Conservation (phyloP, 2,888 invertebrate species). For the Diarsia rubi region DNA sequence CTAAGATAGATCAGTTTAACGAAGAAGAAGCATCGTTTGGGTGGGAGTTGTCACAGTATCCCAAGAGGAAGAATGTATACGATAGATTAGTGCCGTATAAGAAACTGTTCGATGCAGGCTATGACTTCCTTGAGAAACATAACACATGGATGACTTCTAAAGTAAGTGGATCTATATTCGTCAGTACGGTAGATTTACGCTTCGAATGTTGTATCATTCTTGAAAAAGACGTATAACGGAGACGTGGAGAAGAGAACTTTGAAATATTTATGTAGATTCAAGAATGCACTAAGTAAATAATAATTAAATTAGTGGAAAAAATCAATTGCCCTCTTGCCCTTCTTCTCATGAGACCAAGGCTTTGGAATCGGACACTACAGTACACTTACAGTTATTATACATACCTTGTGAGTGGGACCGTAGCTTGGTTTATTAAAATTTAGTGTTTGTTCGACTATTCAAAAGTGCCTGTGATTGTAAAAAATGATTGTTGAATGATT, state of each 20-base stretch:
- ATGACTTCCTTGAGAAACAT: slow-evolving; percentile 95
- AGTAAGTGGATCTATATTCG: slow-evolving; percentile 70
- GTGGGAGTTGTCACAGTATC: slow-evolving; percentile 97
- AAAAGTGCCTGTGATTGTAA: no score
- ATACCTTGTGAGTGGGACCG: no score
- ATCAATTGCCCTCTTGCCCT: no score
- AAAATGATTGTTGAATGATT: no score
- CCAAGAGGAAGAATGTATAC: slow-evolving; percentile 94
- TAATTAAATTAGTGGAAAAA: no score
- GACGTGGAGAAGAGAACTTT: background rate
- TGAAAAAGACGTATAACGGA: background rate
- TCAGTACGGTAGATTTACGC: background rate
- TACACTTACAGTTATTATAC: no score
- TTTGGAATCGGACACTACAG: no score
- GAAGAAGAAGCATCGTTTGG: slow-evolving; percentile 97
- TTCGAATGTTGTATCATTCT: background rate
- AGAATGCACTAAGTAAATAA: background rate
- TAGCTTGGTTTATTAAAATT: no score
- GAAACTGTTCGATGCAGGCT: slow-evolving; percentile 96
- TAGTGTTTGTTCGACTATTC: no score
- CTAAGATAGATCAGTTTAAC: slow-evolving; percentile 96
- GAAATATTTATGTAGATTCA: background rate
- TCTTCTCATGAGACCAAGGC: no score
- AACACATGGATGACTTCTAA: slow-evolving; percentile 95
- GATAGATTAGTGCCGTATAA: slow-evolving; percentile 96